A percentile compares a stretch with the other conserved stretches of the same genome.
These are phyloP conservation scores for Percina caprodes DNA, from an alignment of 2,113 vertebrate species.

Conservation along the genomic window DNA sequence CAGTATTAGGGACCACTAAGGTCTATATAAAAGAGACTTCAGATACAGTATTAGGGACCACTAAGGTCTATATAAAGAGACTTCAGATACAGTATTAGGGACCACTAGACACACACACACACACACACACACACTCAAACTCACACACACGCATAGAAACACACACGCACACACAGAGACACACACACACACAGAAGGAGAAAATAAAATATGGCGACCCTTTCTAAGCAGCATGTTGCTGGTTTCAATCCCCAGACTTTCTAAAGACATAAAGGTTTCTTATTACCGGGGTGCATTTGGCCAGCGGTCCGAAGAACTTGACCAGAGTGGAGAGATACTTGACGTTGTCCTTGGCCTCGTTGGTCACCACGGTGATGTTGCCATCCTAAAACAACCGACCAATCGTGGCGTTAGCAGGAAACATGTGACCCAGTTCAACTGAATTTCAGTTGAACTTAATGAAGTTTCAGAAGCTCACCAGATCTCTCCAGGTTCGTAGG, in stretches of 20 bases:
- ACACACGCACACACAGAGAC: too few relatives aligned
- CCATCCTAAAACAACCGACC: conserved; percentile 75
- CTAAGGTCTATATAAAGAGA: too few relatives aligned
- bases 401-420: not conserved
- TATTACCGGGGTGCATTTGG: conserved; percentile 84
- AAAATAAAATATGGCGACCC: too few relatives aligned
- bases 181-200: too few relatives aligned
- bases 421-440: too few relatives aligned
- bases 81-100: too few relatives aligned
- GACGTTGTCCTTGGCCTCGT: conserved; percentile 89
- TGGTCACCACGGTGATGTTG: conserved; percentile 84
- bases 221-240: too few relatives aligned
- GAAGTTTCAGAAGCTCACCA: conserved; percentile 75
- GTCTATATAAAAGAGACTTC: too few relatives aligned
- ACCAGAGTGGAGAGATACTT: conserved; percentile 86
- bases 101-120: too few relatives aligned
- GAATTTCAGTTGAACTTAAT: not conserved
- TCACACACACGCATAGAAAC: too few relatives aligned
- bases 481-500: conserved; percentile 85
- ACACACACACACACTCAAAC: rapidly evolving
- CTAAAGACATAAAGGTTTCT: not conserved
- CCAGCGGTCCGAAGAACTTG: conserved; percentile 83
- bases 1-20: too few relatives aligned
- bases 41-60: too few relatives aligned
- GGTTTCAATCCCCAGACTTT: not conserved